Evolutionary conservation across 2,113 vertebrate genomes (phyloP), one percentile per base, ranked within the genome.

Genomic region (Macquaria australasica): DNA sequence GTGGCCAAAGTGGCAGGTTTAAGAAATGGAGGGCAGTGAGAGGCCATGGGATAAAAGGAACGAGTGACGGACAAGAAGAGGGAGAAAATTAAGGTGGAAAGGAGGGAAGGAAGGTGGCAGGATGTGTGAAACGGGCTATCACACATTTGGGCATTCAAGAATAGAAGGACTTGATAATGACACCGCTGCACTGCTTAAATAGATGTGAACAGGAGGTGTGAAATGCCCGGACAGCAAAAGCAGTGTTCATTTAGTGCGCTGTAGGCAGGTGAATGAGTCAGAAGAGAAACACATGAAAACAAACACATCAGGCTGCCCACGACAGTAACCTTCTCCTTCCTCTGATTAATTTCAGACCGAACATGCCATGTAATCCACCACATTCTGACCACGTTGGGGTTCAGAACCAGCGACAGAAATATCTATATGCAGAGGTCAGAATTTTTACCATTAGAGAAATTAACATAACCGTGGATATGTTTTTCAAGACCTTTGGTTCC

Each of bases 61-160:
- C 58, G 66, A 74, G 59, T 45, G 34, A 73, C 16, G 18, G 62
- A n/a, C 8, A 3, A n/a, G 55, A 67, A 63, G 51, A 71, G 21
- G 73, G 79, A 81, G 62, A 67, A 58, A 74, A 70, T 68, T n/a
- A 83, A 67, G 50, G 41, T 79, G 69, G 51, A 88, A 60, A 70
- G 53, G 67, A 70, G 50, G 59, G 31, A 43, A 48, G 64, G 25
- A 82, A 78, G 74, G 76, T 87, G 21, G 45, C 25, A 58, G 77
- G 37, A 83, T 79, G 91, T 88, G 89, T 87, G 77, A 92, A 91
- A 88, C 0, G 34, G 85, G 76, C 81, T 53, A 55, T 91, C 73
- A 34, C 70, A 86, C 88, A 73, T 88, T 77, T 60, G 41, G 39
- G 75, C 68, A 55, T 86, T 87, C n/a, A 74, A 75, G 75, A 85